Percentiles rank a stretch among this genome's conserved stretches.
phyloP scores from a whole-genome alignment of 2,888 invertebrate species.

The Athripsodes cinereus region DNA sequence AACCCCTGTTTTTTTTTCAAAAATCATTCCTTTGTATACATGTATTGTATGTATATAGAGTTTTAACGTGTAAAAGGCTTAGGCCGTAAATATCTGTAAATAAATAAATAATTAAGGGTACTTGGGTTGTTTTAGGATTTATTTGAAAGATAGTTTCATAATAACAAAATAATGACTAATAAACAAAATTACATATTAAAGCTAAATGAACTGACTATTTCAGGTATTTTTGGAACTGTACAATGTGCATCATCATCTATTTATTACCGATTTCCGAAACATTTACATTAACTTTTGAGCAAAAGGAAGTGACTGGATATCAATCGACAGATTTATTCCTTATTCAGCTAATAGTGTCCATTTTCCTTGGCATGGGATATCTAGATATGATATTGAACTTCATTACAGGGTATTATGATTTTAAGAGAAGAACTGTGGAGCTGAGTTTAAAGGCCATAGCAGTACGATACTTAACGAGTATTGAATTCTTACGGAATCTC shows the following conservation, averaged over 20 bases:
- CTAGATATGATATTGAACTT: conserved; percentile 14
- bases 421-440: neutral
- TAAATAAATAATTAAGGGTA: no score
- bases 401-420: conserved; percentile 11
- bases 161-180: no score
- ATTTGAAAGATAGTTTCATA: no score
- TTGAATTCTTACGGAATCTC: conserved; percentile 1
- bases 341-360: neutral
- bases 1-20: no score
- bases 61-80: no score
- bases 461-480: neutral
- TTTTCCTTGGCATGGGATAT: neutral
- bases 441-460: neutral
- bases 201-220: no score
- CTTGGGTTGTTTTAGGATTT: no score
- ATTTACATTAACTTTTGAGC: conserved; percentile 9
- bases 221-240: conserved; percentile 2
- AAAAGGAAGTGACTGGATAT: neutral
- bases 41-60: no score
- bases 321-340: neutral
- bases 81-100: no score
- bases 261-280: conserved; percentile 2
- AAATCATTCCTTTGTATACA: no score
- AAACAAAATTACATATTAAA: no score
- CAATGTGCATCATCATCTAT: conserved; percentile 5